Evolutionary conservation across 2,113 vertebrate species (phyloP).

Genomic region (Chaetops frenatus): DNA sequence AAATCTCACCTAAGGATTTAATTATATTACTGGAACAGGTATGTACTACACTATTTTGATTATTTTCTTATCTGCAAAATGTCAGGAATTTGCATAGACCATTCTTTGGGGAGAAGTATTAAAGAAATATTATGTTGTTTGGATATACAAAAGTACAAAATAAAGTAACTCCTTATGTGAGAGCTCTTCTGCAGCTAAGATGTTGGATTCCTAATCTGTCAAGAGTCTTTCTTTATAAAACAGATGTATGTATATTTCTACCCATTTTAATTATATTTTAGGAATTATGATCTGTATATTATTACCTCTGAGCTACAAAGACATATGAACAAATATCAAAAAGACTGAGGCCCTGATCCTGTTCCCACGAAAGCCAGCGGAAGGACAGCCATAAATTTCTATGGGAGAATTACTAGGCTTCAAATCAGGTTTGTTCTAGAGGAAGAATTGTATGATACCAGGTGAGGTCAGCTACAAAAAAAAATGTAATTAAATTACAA

Average conservation of each 20-base stretch:
- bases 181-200: not conserved
- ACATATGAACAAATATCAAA: not conserved
- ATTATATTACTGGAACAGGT: not conserved
- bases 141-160: constrained; percentile 1
- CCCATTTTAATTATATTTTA: constrained; percentile 10
- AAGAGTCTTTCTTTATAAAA: not conserved
- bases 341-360: not conserved
- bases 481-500: not conserved
- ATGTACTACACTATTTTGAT: not conserved
- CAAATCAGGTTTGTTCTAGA: not conserved
- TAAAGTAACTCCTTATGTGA: not conserved
- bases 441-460: not conserved
- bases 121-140: not conserved
- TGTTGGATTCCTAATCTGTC: constrained; percentile 11
- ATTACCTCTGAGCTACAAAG: constrained; percentile 3
- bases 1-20: not conserved
- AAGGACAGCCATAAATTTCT: not conserved
- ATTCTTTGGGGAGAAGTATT: not conserved
- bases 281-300: constrained; percentile 7
- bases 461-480: constrained; percentile 21
- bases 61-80: not conserved
- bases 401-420: not conserved
- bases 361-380: not conserved
- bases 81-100: not conserved
- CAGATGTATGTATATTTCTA: constrained; percentile 9